Conservation (phyloP, 2,797 vertebrate species). For the Phoxinus dragarum region DNA sequence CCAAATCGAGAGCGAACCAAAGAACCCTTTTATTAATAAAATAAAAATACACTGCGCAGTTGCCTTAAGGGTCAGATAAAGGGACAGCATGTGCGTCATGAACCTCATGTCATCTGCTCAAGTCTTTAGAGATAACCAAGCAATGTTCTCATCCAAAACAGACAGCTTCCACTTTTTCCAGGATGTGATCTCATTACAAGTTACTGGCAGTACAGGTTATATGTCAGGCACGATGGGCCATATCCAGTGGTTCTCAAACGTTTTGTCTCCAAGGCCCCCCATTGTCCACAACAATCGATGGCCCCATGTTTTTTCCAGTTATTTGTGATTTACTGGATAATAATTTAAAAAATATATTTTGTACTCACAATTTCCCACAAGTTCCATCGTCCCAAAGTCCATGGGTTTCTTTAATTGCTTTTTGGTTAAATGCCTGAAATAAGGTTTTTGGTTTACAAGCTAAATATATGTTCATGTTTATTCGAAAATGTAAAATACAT, state of each 20-base stretch:
- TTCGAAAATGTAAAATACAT: background rate
- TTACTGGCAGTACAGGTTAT: constrained; percentile 17
- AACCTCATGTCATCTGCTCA: background rate
- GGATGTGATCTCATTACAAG: constrained; percentile 34
- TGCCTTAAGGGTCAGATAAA: constrained; percentile 28
- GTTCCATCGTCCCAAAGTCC: background rate
- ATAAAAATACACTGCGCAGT: background rate
- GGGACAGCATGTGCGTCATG: constrained; percentile 33
- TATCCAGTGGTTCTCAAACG: background rate
- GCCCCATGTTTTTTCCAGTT: background rate
- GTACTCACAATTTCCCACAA: background rate
- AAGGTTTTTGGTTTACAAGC: no score
- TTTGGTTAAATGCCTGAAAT: no score
- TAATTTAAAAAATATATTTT: background rate
- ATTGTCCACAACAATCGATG: background rate
- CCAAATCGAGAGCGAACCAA: background rate
- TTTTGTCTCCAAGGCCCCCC: background rate
- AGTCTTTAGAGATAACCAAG: constrained; percentile 24
- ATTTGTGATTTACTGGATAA: background rate
- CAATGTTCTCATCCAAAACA: constrained; percentile 20
- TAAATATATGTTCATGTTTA: no score
- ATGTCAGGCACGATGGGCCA: background rate
- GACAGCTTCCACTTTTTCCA: constrained; percentile 39
- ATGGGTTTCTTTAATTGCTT: no score
- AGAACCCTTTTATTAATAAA: constrained; percentile 17